Base-by-base conservation (phyloP, 2,888 invertebrate genomes). In the Andrena praecox region DNA sequence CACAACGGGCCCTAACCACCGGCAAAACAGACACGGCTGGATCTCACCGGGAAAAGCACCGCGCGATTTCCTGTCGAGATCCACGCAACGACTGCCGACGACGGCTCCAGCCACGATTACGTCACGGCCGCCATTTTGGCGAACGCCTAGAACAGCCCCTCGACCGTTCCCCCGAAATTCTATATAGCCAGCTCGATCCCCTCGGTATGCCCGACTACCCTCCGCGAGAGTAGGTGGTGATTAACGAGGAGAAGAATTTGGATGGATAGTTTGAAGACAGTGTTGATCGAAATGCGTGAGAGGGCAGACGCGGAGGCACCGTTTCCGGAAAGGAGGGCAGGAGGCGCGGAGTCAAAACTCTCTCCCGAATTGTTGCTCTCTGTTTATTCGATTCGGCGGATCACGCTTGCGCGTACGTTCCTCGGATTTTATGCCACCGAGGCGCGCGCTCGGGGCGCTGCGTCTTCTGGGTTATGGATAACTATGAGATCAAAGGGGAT, bases 61-160 rank as follows among this genome's bases (percentile, higher is more conserved):
- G 3, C 42, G 24, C 12, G 52, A 33, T 24, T 42, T 48, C 59
- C 73, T n/a, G 16, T 27, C 48, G 56, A 66, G 54, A 66, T 27
- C 35, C 82, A 29, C 56, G 35, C 8, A n/a, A 29, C 70, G 33
- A 66, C 54, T 20, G n/a, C 20, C 29, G 24, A 16, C 74, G 10
- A 33, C 42, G 71, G 63, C 77, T 74, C 20, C 62, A 20, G n/a
- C 59, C n/a, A 20, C 52, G 60, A 69, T 64, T 86, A 83, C 72
- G 77, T 69, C 70, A 54, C 82, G 76, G 74, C 83, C 89, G 92
- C 93, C 93, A 93, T 92, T 92, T 93, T 93, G 92, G 93, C 90
- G 91, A 91, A 92, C 93, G 70, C 73, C 59, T n/a, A 54, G 7
- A 31, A 12, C 62, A 20, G 10, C 42, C 20, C 20, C n/a, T 29